Percentiles rank a stretch among this genome's conserved stretches.
Conservation (phyloP, 2,797 vertebrate species). For the Pseudomugil gertrudae region DNA sequence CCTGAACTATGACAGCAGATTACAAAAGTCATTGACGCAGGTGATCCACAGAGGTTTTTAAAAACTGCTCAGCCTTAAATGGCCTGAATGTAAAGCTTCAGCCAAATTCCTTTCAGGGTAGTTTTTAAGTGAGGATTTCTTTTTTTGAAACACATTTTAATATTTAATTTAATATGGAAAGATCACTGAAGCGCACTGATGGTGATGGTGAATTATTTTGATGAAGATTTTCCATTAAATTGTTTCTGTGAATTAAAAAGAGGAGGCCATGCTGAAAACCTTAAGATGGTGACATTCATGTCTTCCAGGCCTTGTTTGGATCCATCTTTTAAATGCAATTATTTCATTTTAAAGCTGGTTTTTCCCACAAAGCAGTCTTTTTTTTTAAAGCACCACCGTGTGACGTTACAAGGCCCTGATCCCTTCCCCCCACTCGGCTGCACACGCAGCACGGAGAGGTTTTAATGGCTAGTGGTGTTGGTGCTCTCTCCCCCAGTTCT, state of each 20-base stretch:
- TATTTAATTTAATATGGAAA: not conserved
- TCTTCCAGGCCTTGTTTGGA: not conserved
- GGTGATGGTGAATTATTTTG: too few species aligned
- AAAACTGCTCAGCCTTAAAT: not conserved
- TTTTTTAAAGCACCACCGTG: conserved; percentile 62
- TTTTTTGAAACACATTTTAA: not conserved
- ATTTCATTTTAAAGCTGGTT: conserved; percentile 6
- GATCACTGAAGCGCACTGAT: too few species aligned
- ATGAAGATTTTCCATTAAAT: too few species aligned
- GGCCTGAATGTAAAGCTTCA: not conserved
- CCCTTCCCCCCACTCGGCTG: conserved; percentile 59
- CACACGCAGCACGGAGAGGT: conserved; percentile 53
- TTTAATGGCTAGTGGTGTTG: conserved; percentile 61
- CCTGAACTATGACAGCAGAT: conserved; percentile 4
- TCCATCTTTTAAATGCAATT: not conserved
- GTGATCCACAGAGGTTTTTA: not conserved
- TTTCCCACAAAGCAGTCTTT: conserved; percentile 32
- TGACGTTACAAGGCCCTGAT: conserved; percentile 64
- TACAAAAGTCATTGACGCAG: not conserved
- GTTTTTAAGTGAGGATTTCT: not conserved
- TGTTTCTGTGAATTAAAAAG: too few species aligned
- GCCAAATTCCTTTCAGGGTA: not conserved
- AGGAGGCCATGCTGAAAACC: not conserved
- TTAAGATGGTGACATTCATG: not conserved
- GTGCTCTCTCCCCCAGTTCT: conserved; percentile 75